A percentile compares a stretch with the other conserved stretches of the same genome.
These are phyloP conservation scores for Thera britannica DNA, from an alignment of 2,888 invertebrate species.

Conservation along the genomic window DNA sequence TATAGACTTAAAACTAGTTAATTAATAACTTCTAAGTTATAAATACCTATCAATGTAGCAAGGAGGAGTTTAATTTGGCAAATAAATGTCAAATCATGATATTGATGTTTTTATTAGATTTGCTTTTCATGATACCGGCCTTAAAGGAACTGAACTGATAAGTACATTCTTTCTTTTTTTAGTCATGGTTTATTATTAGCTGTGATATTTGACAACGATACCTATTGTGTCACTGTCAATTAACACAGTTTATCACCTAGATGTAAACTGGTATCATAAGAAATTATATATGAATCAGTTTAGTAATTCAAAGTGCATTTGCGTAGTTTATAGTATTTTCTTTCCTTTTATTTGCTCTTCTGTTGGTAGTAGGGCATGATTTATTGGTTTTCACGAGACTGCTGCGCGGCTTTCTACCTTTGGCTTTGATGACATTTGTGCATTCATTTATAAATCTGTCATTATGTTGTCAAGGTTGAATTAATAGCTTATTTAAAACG, in stretches of 20 bases:
- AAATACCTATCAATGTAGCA: background rate
- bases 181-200: too few species aligned
- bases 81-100: too few species aligned
- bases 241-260: too few species aligned
- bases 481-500: conserved; percentile 25
- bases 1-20: conserved; percentile 21
- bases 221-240: too few species aligned
- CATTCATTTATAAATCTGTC: conserved; percentile 24
- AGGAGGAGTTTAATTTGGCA: too few species aligned
- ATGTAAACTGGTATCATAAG: too few species aligned
- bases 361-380: conserved; percentile 23
- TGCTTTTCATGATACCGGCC: too few species aligned
- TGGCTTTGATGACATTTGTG: conserved; percentile 26
- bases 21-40: background rate
- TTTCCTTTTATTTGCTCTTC: background rate
- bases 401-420: conserved; percentile 33
- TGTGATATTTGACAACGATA: too few species aligned
- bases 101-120: too few species aligned
- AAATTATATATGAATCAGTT: background rate
- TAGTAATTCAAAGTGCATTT: background rate
- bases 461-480: conserved; percentile 25
- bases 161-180: too few species aligned
- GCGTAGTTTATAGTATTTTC: background rate
- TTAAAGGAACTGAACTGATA: too few species aligned
- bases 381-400: conserved; percentile 29